phyloP scores from a whole-genome alignment of 2,113 vertebrate genomes.

The Mohoua ochrocephala region DNA sequence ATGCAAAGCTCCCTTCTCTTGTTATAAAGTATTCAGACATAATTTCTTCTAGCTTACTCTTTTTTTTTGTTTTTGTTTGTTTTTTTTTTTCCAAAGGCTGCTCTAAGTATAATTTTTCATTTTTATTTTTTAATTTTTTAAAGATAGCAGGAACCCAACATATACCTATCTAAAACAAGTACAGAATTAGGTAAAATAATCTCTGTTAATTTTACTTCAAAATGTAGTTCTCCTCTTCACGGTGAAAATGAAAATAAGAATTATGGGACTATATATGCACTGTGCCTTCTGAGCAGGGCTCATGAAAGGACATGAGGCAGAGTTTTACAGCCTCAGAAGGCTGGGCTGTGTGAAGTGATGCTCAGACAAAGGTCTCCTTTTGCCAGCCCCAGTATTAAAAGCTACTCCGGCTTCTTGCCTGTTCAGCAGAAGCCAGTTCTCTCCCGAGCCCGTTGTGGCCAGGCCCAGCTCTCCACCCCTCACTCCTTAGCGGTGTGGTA shows the following conservation, averaged over 20 bases:
- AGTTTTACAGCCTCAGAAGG: neutral
- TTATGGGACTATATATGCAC: neutral
- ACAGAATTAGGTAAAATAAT: neutral
- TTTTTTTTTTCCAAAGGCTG: too few species aligned
- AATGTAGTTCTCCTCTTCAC: neutral
- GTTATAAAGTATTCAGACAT: neutral
- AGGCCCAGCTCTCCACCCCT: neutral
- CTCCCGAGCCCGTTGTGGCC: neutral
- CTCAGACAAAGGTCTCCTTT: neutral
- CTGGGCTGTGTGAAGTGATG: neutral
- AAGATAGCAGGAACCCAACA: neutral
- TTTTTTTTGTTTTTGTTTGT: neutral
- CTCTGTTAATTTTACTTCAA: neutral
- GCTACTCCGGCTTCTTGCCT: neutral
- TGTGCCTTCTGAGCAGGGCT: neutral
- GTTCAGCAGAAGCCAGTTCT: neutral
- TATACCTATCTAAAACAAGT: neutral
- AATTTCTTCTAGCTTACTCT: neutral
- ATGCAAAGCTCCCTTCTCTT: neutral
- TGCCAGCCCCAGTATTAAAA: neutral
- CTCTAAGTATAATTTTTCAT: neutral
- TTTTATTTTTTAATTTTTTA: neutral
- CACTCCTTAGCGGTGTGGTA: neutral
- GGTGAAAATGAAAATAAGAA: neutral
- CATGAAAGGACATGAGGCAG: neutral